Evolutionary conservation across 2,888 invertebrate genomes (phyloP).

Genomic region (Protodeltote pygarga): DNA sequence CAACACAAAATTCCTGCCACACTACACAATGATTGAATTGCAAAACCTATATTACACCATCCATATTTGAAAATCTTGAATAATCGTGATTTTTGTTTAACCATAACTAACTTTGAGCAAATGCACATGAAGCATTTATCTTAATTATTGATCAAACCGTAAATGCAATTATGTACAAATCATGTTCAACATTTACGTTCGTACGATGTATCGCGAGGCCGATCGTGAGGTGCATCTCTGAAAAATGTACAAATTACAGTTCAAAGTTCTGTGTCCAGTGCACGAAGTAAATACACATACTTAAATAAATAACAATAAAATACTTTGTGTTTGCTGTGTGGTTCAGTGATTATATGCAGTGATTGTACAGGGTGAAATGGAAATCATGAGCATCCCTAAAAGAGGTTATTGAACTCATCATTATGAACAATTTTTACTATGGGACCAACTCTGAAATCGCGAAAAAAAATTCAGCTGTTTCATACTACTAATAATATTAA

Average conservation of each 20-base stretch:
- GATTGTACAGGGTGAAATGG: too few species aligned
- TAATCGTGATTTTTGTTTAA: slow-evolving; percentile 18
- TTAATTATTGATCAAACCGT: slow-evolving; percentile 48
- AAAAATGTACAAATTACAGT: slow-evolving; percentile 49
- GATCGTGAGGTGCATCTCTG: slow-evolving; percentile 44
- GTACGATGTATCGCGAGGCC: slow-evolving; percentile 46
- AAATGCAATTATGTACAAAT: slow-evolving; percentile 41
- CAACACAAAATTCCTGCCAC: slow-evolving; percentile 15
- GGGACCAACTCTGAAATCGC: too few species aligned
- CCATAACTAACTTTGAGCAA: slow-evolving; percentile 1
- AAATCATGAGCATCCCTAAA: too few species aligned
- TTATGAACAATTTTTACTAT: too few species aligned
- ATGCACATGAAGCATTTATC: slow-evolving; percentile 45
- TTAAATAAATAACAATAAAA: too few species aligned
- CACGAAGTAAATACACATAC: too few species aligned
- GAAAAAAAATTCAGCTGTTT: too few species aligned
- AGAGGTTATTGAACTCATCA: too few species aligned
- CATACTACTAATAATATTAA: too few species aligned
- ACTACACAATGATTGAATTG: slow-evolving; percentile 30
- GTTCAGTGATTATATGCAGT: too few species aligned
- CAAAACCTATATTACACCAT: slow-evolving; percentile 30
- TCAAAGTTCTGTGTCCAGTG: slow-evolving; percentile 62
- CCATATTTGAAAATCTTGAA: slow-evolving; percentile 15
- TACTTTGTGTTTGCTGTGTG: too few species aligned
- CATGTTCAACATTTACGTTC: slow-evolving; percentile 30